A percentile compares a stretch with the other conserved stretches of the same genome.
Conservation (phyloP, 2,888 invertebrate genomes). For the Hypomecis atomaria region DNA sequence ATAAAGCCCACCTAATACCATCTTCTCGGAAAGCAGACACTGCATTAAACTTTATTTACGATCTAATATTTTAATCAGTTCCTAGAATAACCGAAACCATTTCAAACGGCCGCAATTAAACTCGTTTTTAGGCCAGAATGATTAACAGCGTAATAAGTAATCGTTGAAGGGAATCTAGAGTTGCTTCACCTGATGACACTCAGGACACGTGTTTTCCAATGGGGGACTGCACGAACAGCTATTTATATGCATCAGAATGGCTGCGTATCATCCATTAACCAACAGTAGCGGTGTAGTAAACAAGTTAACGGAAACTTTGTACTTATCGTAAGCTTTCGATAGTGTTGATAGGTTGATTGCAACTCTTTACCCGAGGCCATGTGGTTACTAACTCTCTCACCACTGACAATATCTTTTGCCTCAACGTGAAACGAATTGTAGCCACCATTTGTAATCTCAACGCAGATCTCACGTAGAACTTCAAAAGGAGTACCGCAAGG, state of each 20-base stretch:
- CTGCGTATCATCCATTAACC: constrained; percentile 68
- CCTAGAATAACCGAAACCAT: constrained; percentile 48
- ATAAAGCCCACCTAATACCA: constrained; percentile 42
- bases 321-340: constrained; percentile 36
- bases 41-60: constrained; percentile 43
- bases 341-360: constrained; percentile 18
- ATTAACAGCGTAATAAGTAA: constrained; percentile 57
- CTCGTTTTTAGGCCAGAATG: constrained; percentile 46
- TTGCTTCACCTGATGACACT: constrained; percentile 58
- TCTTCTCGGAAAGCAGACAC: constrained; percentile 39
- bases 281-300: constrained; percentile 66
- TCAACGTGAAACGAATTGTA: constrained; percentile 30
- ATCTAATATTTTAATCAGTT: constrained; percentile 43
- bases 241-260: constrained; percentile 66
- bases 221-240: constrained; percentile 54
- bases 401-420: constrained; percentile 1
- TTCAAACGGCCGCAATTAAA: constrained; percentile 51
- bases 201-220: constrained; percentile 63
- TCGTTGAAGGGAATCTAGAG: constrained; percentile 54
- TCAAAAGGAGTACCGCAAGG: constrained; percentile 65
- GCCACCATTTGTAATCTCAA: constrained; percentile 57
- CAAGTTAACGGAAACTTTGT: constrained; percentile 53
- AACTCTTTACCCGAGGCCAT: constrained; percentile 18
- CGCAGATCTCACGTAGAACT: constrained; percentile 57
- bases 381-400: constrained; percentile 4